Evolutionary conservation across 2,113 vertebrate species (phyloP), one percentile per base, ranked within the genome.

Genomic region (Artemisiospiza belli): DNA sequence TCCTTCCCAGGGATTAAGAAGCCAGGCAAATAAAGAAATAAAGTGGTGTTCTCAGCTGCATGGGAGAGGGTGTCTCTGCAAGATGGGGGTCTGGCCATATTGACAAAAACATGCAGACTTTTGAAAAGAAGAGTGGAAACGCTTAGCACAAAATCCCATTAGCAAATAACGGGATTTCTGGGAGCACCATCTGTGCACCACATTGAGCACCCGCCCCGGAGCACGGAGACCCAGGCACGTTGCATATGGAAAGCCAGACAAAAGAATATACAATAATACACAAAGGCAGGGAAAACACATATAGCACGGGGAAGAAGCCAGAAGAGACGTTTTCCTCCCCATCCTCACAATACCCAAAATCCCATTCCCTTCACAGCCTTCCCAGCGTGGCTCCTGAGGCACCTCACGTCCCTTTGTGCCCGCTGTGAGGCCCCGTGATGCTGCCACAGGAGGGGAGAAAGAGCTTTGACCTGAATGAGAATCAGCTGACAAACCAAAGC

Each of bases 111-210:
- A 90, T 0, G 0, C 43, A 70, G 83, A 33, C 61, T 78, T 69
- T 23, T 90, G 61, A 92, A 92, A 94, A 83, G 85, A 70, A 64
- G 47, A 75, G 76, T 84, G 83, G 91, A 79, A 91, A 91, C 0
- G 15, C 90, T 96, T 68, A 87, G 94, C 83, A n/a, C 83, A 74
- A 96, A 96, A 96, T 97, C 94, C 92, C 94, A 73, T 96, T 96
- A 96, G 91, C 91, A 97, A 97, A 95, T 87, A 96, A 95, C 6
- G 8, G 86, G 89, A 96, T 96, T 94, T 91, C 89, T 95, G 90
- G 83, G 81, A 95, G 73, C 74, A 80, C 95, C 96, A 96, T 95
- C 96, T 97, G 96, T 92, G 91, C 89, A 59, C 62, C 95, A 96
- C 95, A 94, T 94, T 96, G 95, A 93, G 24, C 80, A 15, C 70